Percentiles rank a stretch among this genome's conserved stretches.
Evolutionary conservation across 2,113 vertebrate genomes (phyloP).

Genomic region (Lynx canadensis): DNA sequence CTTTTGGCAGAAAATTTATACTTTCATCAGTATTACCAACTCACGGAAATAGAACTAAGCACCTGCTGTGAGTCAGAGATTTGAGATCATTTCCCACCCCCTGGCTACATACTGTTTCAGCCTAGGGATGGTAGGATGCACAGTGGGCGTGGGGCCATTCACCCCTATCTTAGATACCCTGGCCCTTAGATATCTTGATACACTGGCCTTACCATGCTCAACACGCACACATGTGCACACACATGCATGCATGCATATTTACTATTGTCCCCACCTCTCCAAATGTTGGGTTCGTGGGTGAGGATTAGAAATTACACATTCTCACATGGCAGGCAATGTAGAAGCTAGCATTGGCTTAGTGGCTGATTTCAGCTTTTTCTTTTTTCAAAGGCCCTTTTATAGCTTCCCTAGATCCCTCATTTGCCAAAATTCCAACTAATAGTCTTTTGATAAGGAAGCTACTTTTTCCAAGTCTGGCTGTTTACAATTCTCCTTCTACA

Average conservation of each 20-base stretch:
- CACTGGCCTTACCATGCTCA: fast-evolving
- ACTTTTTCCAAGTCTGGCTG: not conserved
- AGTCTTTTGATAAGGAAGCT: not conserved
- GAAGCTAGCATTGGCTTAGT: not conserved
- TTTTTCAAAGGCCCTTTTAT: not conserved
- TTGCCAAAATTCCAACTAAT: not conserved
- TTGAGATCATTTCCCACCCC: not conserved
- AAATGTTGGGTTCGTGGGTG: not conserved
- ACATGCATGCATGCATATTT: not conserved
- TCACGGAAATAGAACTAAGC: not conserved
- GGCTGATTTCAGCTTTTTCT: not conserved
- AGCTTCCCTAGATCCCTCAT: not conserved
- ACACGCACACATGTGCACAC: not conserved
- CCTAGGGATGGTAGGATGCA: fast-evolving
- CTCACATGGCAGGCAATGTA: not conserved
- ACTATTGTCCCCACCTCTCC: not conserved
- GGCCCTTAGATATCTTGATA: no score
- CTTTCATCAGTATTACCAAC: not conserved
- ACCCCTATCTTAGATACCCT: not conserved
- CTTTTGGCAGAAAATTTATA: not conserved
- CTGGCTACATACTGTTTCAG: not conserved
- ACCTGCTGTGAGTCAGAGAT: not conserved
- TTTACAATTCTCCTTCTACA: not conserved
- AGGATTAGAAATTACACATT: not conserved
- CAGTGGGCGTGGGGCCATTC: fast-evolving